Conservation (phyloP, 2,888 invertebrate species). For the Miltochrista miniata region DNA sequence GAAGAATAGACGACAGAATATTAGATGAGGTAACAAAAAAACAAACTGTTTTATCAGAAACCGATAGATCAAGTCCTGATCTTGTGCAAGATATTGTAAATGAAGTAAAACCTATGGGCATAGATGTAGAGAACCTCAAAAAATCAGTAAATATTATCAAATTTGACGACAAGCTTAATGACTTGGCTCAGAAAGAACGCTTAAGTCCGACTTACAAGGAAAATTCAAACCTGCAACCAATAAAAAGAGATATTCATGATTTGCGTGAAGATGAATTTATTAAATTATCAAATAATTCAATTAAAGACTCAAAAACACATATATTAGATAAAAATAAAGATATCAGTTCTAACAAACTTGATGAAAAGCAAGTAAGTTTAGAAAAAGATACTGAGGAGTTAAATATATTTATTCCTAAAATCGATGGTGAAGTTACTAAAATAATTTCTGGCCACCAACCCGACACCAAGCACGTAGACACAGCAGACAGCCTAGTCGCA, state of each 20-base stretch:
- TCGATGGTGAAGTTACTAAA: conserved; percentile 34
- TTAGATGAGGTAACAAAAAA: conserved; percentile 13
- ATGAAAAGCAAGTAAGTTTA: conserved; percentile 68
- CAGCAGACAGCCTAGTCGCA: background rate
- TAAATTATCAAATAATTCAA: background rate
- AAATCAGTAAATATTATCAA: too few species aligned
- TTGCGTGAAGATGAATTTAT: background rate
- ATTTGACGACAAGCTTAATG: too few species aligned
- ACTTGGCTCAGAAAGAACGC: background rate
- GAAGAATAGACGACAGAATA: conserved; percentile 12
- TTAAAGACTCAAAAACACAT: background rate
- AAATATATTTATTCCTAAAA: conserved; percentile 16
- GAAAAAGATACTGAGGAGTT: conserved; percentile 51
- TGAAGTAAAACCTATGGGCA: background rate
- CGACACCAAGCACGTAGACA: background rate
- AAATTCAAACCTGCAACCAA: conserved; percentile 12
- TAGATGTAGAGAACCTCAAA: background rate
- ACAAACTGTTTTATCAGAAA: conserved; percentile 10
- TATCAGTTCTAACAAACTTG: conserved; percentile 54
- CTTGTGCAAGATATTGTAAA: conserved; percentile 18
- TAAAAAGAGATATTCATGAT: conserved; percentile 15
- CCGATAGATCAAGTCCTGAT: conserved; percentile 23
- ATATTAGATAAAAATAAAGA: conserved; percentile 3
- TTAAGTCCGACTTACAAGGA: conserved; percentile 20
- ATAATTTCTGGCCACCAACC: too few species aligned